phyloP scores from a whole-genome alignment of 2,113 vertebrate species.

The Nematolebias whitei region DNA sequence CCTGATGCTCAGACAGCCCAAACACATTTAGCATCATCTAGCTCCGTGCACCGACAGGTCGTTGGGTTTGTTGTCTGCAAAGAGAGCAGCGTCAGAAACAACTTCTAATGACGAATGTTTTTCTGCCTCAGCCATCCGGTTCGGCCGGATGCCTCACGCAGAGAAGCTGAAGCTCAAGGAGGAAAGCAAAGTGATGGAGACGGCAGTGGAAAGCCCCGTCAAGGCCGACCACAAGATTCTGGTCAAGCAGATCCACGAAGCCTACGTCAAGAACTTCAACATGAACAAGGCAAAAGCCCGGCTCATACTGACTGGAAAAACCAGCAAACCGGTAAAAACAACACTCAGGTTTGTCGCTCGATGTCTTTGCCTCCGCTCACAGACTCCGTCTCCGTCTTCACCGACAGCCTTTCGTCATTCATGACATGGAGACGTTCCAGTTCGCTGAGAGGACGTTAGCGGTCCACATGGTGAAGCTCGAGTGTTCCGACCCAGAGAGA shows the following conservation, averaged over 20 bases:
- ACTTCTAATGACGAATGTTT: neutral
- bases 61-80: neutral
- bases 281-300: slow-evolving; percentile 96
- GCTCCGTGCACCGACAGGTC: too few relatives aligned
- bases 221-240: slow-evolving; percentile 87
- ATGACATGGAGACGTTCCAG: slow-evolving; percentile 96
- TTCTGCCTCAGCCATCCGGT: slow-evolving; percentile 87
- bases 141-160: slow-evolving; percentile 94
- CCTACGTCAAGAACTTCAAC: slow-evolving; percentile 93
- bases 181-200: slow-evolving; percentile 84
- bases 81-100: too few relatives aligned
- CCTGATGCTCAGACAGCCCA: too few relatives aligned
- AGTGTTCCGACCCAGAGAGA: slow-evolving; percentile 80
- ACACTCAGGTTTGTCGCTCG: neutral
- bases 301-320: slow-evolving; percentile 91
- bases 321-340: slow-evolving; percentile 83
- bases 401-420: slow-evolving; percentile 92
- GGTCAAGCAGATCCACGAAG: slow-evolving; percentile 87
- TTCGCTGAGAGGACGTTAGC: slow-evolving; percentile 93
- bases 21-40: too few relatives aligned
- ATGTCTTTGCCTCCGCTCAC: neutral
- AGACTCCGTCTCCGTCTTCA: slow-evolving; percentile 1
- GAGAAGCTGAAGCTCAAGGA: slow-evolving; percentile 94
- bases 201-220: slow-evolving; percentile 75
- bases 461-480: slow-evolving; percentile 84